These are phyloP conservation scores for Spisula subtruncata DNA, from an alignment of 2,888 invertebrate species.

Conservation along the genomic window DNA sequence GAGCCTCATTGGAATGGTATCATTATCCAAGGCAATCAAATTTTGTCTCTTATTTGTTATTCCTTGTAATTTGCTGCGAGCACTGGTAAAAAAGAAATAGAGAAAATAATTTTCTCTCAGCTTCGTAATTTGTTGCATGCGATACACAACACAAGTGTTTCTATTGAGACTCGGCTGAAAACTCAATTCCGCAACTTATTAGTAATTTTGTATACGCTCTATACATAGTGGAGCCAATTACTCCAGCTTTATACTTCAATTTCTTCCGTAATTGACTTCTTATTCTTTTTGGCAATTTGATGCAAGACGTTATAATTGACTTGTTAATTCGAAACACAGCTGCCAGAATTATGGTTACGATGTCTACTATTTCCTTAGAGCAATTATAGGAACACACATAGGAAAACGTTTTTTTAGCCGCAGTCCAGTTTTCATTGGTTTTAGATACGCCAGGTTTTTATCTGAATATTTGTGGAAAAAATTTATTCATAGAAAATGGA, in stretches of 20 bases:
- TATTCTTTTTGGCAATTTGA: slow-evolving; percentile 75
- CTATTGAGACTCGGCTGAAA: slow-evolving; percentile 22
- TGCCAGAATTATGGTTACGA: slow-evolving; percentile 58
- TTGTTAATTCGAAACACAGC: slow-evolving; percentile 73
- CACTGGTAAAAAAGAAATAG: background rate
- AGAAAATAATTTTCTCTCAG: slow-evolving; percentile 18
- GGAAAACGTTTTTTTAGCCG: slow-evolving; percentile 19
- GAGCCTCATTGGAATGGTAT: background rate
- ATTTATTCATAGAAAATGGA: slow-evolving; percentile 24
- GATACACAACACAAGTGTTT: slow-evolving; percentile 25
- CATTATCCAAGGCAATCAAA: slow-evolving; percentile 45
- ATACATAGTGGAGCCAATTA: slow-evolving; percentile 68
- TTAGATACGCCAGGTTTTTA: slow-evolving; percentile 6
- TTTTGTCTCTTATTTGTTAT: slow-evolving; percentile 53
- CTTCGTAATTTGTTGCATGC: slow-evolving; percentile 35
- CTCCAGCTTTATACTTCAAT: slow-evolving; percentile 58
- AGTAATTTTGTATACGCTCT: slow-evolving; percentile 64
- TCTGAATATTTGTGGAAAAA: slow-evolving; percentile 9
- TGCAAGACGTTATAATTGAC: slow-evolving; percentile 73
- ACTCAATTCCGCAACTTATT: slow-evolving; percentile 52
- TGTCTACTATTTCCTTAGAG: slow-evolving; percentile 49
- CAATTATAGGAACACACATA: slow-evolving; percentile 44
- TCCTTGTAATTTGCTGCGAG: slow-evolving; percentile 35
- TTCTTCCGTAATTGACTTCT: slow-evolving; percentile 71
- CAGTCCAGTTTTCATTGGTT: background rate